These are phyloP conservation scores for Physella acuta DNA, from an alignment of 1,140 invertebrate species.

Conservation along the genomic window DNA sequence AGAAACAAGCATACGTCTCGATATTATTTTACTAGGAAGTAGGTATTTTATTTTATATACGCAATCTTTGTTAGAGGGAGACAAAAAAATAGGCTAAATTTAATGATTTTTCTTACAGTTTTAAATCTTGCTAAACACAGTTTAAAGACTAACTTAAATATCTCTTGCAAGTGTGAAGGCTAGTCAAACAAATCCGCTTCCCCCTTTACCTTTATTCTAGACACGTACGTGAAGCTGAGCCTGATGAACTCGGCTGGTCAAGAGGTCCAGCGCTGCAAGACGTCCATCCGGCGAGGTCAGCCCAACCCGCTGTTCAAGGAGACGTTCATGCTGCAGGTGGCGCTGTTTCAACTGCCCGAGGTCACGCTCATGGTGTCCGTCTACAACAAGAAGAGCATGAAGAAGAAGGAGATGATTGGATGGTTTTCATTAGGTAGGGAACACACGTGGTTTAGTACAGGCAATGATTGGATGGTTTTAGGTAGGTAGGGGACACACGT, in stretches of 20 bases:
- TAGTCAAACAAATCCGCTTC: too few relatives aligned
- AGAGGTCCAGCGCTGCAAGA: conserved; percentile 89
- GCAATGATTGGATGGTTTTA: conserved; percentile 6
- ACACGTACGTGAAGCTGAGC: conserved; percentile 90
- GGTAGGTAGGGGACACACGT: not conserved
- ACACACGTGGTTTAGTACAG: too few relatives aligned
- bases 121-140: too few relatives aligned
- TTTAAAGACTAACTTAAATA: too few relatives aligned
- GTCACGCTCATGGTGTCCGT: conserved; percentile 92
- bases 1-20: too few relatives aligned
- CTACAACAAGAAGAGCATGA: conserved; percentile 88
- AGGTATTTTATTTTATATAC: too few relatives aligned
- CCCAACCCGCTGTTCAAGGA: conserved; percentile 95
- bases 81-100: too few relatives aligned
- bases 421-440: conserved; percentile 81
- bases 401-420: conserved; percentile 93
- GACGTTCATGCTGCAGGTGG: conserved; percentile 94
- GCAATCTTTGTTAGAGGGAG: too few relatives aligned
- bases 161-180: too few relatives aligned
- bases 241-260: conserved; percentile 88
- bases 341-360: conserved; percentile 91
- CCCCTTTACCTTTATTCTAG: too few relatives aligned
- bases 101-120: too few relatives aligned
- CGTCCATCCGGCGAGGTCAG: conserved; percentile 83
- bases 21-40: too few relatives aligned